Evolutionary conservation across 2,113 vertebrate genomes (phyloP), one percentile per base, ranked within the genome.

Genomic region (Chascanopsetta lugubris): DNA sequence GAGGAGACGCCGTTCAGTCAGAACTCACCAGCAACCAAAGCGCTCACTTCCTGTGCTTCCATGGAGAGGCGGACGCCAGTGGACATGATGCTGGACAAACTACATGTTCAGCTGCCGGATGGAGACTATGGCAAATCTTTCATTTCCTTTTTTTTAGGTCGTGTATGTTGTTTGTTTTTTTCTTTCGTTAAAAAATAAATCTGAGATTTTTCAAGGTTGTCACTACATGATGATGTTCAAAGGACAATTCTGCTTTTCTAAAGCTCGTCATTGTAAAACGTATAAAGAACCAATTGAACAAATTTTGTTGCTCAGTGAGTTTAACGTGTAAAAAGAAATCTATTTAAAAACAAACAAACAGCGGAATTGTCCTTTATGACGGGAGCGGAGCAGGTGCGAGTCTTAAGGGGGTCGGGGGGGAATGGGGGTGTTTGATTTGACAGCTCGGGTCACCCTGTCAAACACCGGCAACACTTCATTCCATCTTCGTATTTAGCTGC

Each of bases 101-200:
- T n/a, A n/a, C n/a, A n/a, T n/a, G n/a, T n/a, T n/a, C n/a, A 49
- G 15, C n/a, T 2, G 13, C 4, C 5, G 18, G 1, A 42, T 12
- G 18, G 8, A 27, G n/a, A 34, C n/a, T n/a, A n/a, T n/a, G n/a
- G n/a, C n/a, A 25, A 57, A 68, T 12, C 43, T 21, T 60, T 55
- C 29, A 56, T 57, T 54, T 64, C 42, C 61, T 21, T 9, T 45
- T 36, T 80, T 74, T 18, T 64, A 63, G 20, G 61, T 61, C 68
- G 65, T 80, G 48, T 73, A 58, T 85, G 61, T 76, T 66, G 29
- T 40, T 60, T 18, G 27, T 40, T 59, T 45, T 26, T 11, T 42
- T 42, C n/a, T n/a, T 42, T 46, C 30, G 6, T 11, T 18, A 10
- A 10, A 71, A 49, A 12, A 21, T 40, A 12, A 18, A n/a, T n/a